Conservation (phyloP, 1,140 invertebrate species). For the Drosophila quadrilineata region DNA sequence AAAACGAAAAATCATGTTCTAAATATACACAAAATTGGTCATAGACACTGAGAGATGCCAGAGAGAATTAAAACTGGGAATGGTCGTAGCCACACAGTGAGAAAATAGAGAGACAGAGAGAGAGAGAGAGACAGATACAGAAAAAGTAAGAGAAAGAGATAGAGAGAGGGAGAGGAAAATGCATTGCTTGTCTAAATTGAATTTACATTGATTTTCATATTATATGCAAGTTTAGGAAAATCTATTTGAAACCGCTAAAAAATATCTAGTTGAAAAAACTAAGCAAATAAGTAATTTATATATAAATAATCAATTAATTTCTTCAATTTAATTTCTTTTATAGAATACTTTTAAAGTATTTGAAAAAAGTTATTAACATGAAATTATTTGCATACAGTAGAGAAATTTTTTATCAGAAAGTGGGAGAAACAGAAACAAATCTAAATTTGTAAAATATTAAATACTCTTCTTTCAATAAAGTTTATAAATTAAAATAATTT, state of each 20-base stretch:
- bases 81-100: no score
- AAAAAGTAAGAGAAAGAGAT: constrained; percentile 1
- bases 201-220: constrained; percentile 49
- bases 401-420: no score
- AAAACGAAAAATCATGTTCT: constrained; percentile 74
- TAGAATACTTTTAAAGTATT: no score
- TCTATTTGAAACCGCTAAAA: no score
- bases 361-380: no score
- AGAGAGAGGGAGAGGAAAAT: constrained; percentile 11
- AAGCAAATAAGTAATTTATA: neutral
- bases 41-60: constrained; percentile 23
- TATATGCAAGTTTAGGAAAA: constrained; percentile 32
- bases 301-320: no score
- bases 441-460: neutral
- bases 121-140: no score
- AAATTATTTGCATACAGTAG: no score
- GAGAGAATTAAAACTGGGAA: no score
- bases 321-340: no score
- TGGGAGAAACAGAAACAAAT: no score
- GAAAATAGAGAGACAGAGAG: neutral
- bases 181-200: constrained; percentile 36
- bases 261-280: no score
- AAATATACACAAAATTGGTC: constrained; percentile 62
- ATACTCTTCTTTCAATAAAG: neutral
- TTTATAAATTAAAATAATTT: neutral